These are phyloP conservation scores for Neomonachus schauinslandi DNA, from an alignment of 2,113 vertebrate species.

Conservation along the genomic window DNA sequence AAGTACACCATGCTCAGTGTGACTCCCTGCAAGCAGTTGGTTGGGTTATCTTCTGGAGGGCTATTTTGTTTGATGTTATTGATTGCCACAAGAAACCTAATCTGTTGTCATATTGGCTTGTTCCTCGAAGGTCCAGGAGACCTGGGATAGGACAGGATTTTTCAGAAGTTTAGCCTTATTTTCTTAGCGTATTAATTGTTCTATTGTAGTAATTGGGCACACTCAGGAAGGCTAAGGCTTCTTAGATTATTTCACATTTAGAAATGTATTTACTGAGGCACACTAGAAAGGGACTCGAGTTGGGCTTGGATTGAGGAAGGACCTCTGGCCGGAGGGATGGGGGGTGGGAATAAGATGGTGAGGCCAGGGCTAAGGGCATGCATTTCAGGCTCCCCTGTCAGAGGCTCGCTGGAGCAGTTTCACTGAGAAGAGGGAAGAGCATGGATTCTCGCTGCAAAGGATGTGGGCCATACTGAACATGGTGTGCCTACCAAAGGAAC, in stretches of 20 bases:
- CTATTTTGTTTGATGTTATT: background rate
- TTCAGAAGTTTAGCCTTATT: background rate
- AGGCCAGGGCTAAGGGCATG: background rate
- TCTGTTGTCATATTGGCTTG: background rate
- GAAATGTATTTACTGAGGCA: background rate
- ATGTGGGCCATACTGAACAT: background rate
- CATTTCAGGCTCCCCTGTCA: accelerated
- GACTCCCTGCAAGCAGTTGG: background rate
- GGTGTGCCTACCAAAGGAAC: no score
- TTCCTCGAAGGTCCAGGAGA: background rate
- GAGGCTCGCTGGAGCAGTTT: background rate
- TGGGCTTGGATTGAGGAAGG: background rate
- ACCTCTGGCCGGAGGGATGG: background rate
- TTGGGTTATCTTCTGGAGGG: background rate
- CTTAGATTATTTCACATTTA: background rate
- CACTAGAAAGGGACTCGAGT: background rate
- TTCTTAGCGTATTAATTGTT: background rate
- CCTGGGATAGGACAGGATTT: background rate
- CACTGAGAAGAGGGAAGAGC: background rate
- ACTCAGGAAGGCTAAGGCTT: background rate
- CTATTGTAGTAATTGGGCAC: background rate
- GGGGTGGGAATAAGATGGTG: no score
- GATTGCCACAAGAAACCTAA: background rate
- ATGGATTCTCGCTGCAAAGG: background rate
- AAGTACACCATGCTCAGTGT: background rate